Evolutionary conservation across 2,797 vertebrate species (phyloP).

Genomic region (Chiropotes sagulatus): DNA sequence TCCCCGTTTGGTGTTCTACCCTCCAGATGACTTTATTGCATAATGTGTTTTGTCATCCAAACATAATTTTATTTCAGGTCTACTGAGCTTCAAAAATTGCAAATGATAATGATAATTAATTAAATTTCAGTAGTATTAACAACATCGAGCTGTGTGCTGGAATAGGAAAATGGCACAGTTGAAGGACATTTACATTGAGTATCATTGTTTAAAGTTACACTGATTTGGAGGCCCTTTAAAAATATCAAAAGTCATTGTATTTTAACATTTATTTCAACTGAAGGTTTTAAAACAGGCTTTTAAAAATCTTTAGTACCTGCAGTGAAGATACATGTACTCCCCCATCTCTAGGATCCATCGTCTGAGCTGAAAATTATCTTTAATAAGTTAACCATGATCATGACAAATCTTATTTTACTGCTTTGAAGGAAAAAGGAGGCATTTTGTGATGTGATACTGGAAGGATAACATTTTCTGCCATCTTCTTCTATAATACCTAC

Average conservation of each 20-base stretch:
- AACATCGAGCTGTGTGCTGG: not conserved
- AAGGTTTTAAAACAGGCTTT: conserved; percentile 40
- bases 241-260: not conserved
- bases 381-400: not conserved
- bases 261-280: conserved; percentile 5
- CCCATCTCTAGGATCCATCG: conserved; percentile 11
- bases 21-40: not conserved
- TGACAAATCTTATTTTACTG: conserved; percentile 43
- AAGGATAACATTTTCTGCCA: not conserved
- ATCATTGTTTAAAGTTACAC: not conserved
- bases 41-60: conserved; percentile 27
- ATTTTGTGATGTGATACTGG: conserved; percentile 27
- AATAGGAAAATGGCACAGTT: conserved; percentile 12
- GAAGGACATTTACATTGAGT: not conserved
- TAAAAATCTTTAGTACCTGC: not conserved
- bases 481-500: conserved; percentile 1
- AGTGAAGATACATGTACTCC: not conserved
- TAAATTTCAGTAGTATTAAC: conserved; percentile 8
- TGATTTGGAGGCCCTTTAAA: conserved; percentile 30
- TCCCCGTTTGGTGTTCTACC: not conserved
- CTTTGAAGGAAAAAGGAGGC: conserved; percentile 32
- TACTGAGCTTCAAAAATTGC: conserved; percentile 39
- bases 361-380: conserved; percentile 27
- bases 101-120: conserved; percentile 23
- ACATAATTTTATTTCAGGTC: conserved; percentile 48